Conservation (phyloP, 1,140 invertebrate species). For the Neodiprion virginianus region DNA sequence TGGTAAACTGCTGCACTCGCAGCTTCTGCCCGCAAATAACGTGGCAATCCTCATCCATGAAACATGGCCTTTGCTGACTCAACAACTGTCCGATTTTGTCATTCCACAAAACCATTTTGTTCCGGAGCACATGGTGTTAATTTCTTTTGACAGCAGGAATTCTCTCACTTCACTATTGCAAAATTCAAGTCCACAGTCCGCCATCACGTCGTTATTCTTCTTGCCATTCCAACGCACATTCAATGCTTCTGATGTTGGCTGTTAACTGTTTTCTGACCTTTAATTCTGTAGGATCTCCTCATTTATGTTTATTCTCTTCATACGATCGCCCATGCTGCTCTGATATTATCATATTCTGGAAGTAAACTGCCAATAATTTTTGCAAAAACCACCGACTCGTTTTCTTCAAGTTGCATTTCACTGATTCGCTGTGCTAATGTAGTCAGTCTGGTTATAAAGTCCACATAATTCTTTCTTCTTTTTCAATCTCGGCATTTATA, state of each 20-base stretch:
- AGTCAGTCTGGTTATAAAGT: conserved; percentile 25
- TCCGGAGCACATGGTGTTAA: conserved; percentile 14
- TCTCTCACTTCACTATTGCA: conserved; percentile 24
- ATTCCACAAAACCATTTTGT: too few species aligned
- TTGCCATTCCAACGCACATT: conserved; percentile 29
- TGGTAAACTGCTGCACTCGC: conserved; percentile 46
- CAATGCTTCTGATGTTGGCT: not conserved
- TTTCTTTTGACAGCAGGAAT: conserved; percentile 36
- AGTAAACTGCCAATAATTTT: conserved; percentile 24
- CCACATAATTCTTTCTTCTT: conserved; percentile 15
- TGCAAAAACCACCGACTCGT: conserved; percentile 23
- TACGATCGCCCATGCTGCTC: conserved; percentile 25
- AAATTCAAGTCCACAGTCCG: conserved; percentile 37
- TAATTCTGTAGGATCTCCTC: conserved; percentile 19
- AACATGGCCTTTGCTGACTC: too few species aligned
- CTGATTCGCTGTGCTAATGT: conserved; percentile 22
- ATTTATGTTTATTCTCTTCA: conserved; percentile 20
- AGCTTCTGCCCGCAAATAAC: conserved; percentile 56
- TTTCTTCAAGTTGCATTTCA: conserved; percentile 22
- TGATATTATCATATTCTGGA: conserved; percentile 26
- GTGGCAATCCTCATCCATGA: too few species aligned
- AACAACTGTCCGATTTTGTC: too few species aligned
- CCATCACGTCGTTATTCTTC: conserved; percentile 29
- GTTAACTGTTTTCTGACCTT: conserved; percentile 14
- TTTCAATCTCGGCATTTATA: conserved; percentile 29